These are phyloP conservation scores for Trichechus manatus DNA, from an alignment of 2,113 vertebrate species.

Conservation along the genomic window DNA sequence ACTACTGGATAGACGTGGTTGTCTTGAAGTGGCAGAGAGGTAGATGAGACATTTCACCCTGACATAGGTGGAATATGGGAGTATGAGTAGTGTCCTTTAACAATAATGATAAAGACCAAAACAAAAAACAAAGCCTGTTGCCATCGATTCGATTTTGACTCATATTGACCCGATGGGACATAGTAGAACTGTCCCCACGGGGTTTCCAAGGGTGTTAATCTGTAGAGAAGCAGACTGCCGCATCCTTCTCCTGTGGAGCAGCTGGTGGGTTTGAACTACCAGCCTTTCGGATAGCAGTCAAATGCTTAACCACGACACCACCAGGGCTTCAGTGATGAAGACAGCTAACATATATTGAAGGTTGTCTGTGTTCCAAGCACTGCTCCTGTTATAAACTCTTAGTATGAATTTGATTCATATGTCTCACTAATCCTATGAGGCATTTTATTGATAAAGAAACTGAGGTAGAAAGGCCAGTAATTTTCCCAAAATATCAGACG, in stretches of 20 bases:
- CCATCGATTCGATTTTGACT: not conserved
- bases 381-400: not conserved
- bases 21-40: not conserved
- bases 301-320: not conserved
- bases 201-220: not conserved
- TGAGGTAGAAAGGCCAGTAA: not conserved
- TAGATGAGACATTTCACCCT: not conserved
- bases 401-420: slow-evolving; percentile 8
- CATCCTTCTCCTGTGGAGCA: not conserved
- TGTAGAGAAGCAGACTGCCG: no score
- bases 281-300: not conserved
- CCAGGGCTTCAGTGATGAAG: not conserved
- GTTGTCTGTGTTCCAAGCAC: not conserved
- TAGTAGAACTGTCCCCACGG: not conserved
- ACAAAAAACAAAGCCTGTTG: not conserved
- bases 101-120: not conserved
- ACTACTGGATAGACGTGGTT: not conserved
- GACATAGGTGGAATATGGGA: not conserved
- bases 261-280: not conserved
- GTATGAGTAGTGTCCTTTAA: not conserved
- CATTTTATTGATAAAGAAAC: slow-evolving; percentile 24
- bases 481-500: not conserved
- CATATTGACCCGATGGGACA: not conserved
- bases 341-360: not conserved
- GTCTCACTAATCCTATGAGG: not conserved